Base-by-base conservation (phyloP, 2,113 vertebrate species). In the Phylloscopus trochilus region DNA sequence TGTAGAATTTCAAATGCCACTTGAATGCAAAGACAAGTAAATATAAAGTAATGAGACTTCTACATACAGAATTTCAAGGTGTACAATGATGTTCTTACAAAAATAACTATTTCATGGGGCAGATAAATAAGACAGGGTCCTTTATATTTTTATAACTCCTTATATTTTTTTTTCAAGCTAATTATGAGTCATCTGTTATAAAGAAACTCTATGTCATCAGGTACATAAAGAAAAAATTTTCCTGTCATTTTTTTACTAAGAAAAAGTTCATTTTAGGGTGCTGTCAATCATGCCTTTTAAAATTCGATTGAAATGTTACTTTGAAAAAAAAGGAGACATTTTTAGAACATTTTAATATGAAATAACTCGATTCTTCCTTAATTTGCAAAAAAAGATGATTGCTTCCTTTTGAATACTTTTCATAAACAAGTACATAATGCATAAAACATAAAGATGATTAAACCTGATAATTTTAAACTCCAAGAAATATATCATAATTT, bases 201-300 rank as follows among this genome's bases (percentile, higher is more conserved):
- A 66, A 60, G 60, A 69, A 10, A 39, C 8, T n/a, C 4, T 27
- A 16, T 47, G 23, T 19, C 9, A 43, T 37, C 23, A 46, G 35
- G 6, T 43, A 60, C 22, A 79, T 11, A 60, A 46, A 23, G 2
- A 2, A 55, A 23, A 43, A 63, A 84, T 81, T 77, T 4, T 23
- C 7, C 2, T 72, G 20, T 3, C 13, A 31, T 35, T 58, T 7
- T 73, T 22, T 5, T 13, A n/a, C 15, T 44, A 23, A 37, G 59
- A 18, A 77, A 66, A 82, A 33, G 2, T n/a, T 68, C 1, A 1
- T 2, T n/a, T 81, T 56, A 6, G 4, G 6, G 1, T 6, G 1
- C 8, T 63, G 64, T 63, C 43, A 77, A 12, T 49, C 2, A 1
- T 23, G 7, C 3, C 24, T 62, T 52, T 84, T 43, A 35, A 67